Conservation (phyloP, 1,140 invertebrate genomes). For the Drosophila tristis region DNA sequence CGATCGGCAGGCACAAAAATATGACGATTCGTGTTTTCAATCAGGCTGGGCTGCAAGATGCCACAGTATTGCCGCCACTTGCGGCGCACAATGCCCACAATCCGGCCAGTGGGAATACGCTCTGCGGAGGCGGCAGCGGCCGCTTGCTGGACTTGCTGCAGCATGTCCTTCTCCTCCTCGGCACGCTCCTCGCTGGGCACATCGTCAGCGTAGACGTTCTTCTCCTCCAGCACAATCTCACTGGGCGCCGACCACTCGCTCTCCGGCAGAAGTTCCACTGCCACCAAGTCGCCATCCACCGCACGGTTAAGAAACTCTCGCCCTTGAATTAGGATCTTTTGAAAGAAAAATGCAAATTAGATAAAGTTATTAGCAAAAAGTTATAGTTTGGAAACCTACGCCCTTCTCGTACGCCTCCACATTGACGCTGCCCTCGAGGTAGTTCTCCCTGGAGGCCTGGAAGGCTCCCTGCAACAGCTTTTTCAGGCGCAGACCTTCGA, state of each 20-base stretch:
- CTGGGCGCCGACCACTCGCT: constrained; percentile 95
- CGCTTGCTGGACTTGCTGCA: constrained; percentile 60
- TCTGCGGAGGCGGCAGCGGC: constrained; percentile 85
- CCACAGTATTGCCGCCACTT: constrained; percentile 99
- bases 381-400: constrained; percentile 85
- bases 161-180: constrained; percentile 63
- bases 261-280: constrained; percentile 95
- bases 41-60: constrained; percentile 92
- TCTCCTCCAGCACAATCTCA: constrained; percentile 93
- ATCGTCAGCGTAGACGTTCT: constrained; percentile 89
- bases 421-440: constrained; percentile 95
- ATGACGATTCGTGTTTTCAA: constrained; percentile 90
- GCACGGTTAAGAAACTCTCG: constrained; percentile 94
- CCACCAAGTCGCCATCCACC: constrained; percentile 98
- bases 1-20: constrained; percentile 96
- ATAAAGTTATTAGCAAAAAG: neutral
- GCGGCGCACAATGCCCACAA: constrained; percentile 97
- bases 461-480: constrained; percentile 93
- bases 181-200: constrained; percentile 86
- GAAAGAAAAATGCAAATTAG: neutral
- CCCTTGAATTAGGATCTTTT: constrained; percentile 95
- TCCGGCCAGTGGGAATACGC: constrained; percentile 90
- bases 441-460: constrained; percentile 95
- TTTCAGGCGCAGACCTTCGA: constrained; percentile 92
- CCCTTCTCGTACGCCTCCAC: constrained; percentile 91